Base-by-base conservation (phyloP, 2,113 vertebrate species). In the Regulus satrapa region DNA sequence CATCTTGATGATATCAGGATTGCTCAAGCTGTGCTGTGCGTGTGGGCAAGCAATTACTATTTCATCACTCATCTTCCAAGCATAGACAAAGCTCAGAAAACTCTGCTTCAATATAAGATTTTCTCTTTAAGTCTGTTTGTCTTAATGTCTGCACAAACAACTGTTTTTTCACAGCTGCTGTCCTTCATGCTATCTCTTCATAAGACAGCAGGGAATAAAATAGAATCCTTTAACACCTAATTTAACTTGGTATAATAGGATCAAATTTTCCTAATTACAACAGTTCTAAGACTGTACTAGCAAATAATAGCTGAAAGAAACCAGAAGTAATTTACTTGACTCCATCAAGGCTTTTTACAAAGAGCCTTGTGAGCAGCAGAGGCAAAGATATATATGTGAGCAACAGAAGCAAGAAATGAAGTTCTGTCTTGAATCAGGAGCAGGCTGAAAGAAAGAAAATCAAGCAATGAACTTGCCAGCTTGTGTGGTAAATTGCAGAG, bases 231-330 rank as follows among this genome's bases (percentile, higher is more conserved):
- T 67, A 89, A 88, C 89, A 92, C 81, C 63, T 71, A 76, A 85
- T 93, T 91, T 92, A 93, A 92, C 94, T 66, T 69, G 34, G 32
- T 89, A 10, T 88, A 95, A 85, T 85, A 76, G 41, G 48, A 91
- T 94, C 81, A 73, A 76, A 58, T 52, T 59, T 89, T 94, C 46
- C 29, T 88, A 85, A 92, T 88, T 85, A 41, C 66, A 76, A 8
- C 55, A 85, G 18, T 77, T 73, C 36, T 73, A 64, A 62, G 78
- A 83, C 82, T 88, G 54, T 69, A 36, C 62, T 73, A 75, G 73
- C 56, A 94, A 89, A 75, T 95, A 89, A 71, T 63, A 92, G 71
- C 63, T 77, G 88, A 85, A 83, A 83, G 87, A 94, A 91, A 88
- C 14, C 78, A 92, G 67, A 92, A 85, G n/a, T 85, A 68, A 89